A percentile compares a stretch with the other conserved stretches of the same genome.
Conservation (phyloP, 2,888 invertebrate genomes). For the Erynnis tages region DNA sequence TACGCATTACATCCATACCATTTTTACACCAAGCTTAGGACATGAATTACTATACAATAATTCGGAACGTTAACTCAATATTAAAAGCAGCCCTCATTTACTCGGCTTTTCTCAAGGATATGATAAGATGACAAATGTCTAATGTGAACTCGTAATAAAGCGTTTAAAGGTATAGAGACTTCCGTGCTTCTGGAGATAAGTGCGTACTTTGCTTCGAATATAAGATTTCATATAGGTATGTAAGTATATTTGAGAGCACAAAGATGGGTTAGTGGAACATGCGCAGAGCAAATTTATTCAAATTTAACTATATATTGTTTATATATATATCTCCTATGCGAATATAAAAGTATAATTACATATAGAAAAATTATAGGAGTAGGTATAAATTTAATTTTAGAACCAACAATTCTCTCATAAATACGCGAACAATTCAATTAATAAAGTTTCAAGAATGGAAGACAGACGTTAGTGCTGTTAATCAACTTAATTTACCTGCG, state of each 20-base stretch:
- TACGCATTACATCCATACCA: no score
- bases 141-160: conserved; percentile 11
- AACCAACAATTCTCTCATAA: not conserved
- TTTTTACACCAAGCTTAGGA: no score
- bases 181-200: not conserved
- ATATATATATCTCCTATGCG: no score
- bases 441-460: not conserved
- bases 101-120: conserved; percentile 3
- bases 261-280: no score
- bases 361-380: no score
- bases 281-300: no score
- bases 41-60: not conserved
- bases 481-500: not conserved
- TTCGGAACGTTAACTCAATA: not conserved
- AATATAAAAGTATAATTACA: no score
- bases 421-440: not conserved
- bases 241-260: no score
- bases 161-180: not conserved
- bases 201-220: not conserved
- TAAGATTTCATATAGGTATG: not conserved
- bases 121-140: conserved; percentile 9
- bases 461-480: not conserved
- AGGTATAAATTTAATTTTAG: not conserved
- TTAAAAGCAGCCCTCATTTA: not conserved
- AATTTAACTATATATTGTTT: no score